phyloP scores from a whole-genome alignment of 2,888 invertebrate genomes.

The Ommatoiulus sabulosus region DNA sequence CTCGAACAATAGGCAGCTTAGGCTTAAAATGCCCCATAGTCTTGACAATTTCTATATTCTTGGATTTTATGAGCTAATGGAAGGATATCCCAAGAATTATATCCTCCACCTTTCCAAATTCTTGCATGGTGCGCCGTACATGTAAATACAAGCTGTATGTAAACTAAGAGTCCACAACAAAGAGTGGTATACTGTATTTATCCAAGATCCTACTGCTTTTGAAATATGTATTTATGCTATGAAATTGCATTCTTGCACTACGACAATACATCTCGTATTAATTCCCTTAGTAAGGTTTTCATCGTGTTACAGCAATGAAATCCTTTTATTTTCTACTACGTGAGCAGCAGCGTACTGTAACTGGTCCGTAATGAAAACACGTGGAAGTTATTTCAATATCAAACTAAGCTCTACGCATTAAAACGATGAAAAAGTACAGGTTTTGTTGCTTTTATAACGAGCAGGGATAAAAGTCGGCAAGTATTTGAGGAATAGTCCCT shows the following conservation, averaged over 20 bases:
- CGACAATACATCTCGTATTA: not conserved
- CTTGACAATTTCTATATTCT: not conserved
- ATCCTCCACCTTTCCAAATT: not conserved
- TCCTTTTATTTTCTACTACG: not conserved
- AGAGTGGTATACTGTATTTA: not conserved
- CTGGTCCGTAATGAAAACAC: not conserved
- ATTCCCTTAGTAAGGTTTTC: not conserved
- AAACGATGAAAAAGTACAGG: not conserved
- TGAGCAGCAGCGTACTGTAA: not conserved
- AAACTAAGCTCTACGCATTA: not conserved
- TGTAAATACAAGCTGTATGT: not conserved
- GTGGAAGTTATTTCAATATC: not conserved
- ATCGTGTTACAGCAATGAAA: not conserved
- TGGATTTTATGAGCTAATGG: not conserved
- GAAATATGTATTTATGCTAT: not conserved
- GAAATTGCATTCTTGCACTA: not conserved
- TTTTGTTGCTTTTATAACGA: not conserved
- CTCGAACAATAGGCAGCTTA: not conserved
- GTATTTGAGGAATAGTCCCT: no score
- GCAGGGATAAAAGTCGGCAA: not conserved
- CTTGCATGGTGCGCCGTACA: not conserved
- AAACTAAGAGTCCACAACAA: not conserved
- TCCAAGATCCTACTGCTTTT: slow-evolving; percentile 13
- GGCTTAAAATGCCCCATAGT: not conserved
- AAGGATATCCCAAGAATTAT: not conserved